A percentile compares a stretch with the other conserved stretches of the same genome.
Conservation (phyloP, 2,113 vertebrate genomes). For the Cebidichthys violaceus region DNA sequence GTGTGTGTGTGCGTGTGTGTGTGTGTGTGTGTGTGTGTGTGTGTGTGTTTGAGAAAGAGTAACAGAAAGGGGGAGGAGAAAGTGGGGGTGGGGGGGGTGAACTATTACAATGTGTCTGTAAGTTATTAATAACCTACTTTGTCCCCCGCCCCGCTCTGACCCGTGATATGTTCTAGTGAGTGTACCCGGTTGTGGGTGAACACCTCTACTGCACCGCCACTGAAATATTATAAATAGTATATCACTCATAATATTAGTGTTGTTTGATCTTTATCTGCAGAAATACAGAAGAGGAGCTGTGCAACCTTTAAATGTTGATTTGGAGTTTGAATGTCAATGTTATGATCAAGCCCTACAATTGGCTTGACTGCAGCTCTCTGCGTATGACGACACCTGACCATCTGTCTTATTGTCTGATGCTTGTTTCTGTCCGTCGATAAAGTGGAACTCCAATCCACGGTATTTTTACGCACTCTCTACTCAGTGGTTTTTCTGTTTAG, state of each 20-base stretch:
- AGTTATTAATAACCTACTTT: not conserved
- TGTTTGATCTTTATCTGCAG: no score
- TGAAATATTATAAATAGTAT: no score
- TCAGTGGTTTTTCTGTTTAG: conserved; percentile 32
- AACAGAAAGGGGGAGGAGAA: not conserved
- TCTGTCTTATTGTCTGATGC: conserved; percentile 3
- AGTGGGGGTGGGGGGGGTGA: no score
- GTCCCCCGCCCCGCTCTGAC: not conserved
- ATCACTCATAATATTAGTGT: no score
- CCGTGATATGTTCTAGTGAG: no score
- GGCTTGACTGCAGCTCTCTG: not conserved
- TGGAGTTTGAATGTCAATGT: not conserved
- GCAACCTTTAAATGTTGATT: not conserved
- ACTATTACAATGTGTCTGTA: not conserved
- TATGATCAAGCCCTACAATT: no score
- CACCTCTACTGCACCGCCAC: not conserved
- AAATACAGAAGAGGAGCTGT: no score
- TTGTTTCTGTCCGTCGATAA: not conserved
- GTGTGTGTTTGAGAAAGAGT: not conserved
- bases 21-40: not conserved
- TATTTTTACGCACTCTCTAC: conserved; percentile 15
- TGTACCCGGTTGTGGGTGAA: no score
- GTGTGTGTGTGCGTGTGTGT: no score
- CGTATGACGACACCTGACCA: not conserved
- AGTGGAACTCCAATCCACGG: conserved; percentile 14